Base-by-base conservation (phyloP, 35 echinoderm and acorn worm genomes). In the Nesometra sesokonis region DNA sequence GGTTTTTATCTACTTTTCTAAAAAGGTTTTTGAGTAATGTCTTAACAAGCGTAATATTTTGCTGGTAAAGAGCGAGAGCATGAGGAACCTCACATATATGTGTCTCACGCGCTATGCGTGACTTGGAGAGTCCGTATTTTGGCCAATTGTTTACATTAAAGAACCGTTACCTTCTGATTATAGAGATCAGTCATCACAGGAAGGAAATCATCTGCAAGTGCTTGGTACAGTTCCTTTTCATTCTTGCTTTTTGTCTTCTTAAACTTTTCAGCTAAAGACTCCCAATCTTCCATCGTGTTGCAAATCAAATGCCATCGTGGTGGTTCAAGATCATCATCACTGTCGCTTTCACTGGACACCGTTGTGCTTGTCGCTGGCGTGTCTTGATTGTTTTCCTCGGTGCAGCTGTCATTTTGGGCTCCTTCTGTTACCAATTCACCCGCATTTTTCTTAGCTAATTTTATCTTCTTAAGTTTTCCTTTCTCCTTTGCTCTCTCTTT, bases 251-350 rank as follows among this genome's bases (percentile, higher is more conserved):
- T 94, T 8, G 77, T 91, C 39, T 90, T 90, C 85, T 93, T 94
- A 88, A 99, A 94, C 35, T 83, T 90, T 17, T 94, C 90, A 0
- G 96, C 85, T 31, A 99, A 78, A 0, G 17, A 13, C 17, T 94
- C 77, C 92, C 96, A 99, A 57, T 97, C 94, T 30, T 97, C 94
- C 36, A 90, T 86, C 3, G 94, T 86, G 35, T 97, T 83, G 31
- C 94, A 97, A 8, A 97, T 78, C n/a, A 97, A 40, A 84, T 93
- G 89, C 94, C 94, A 97, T 33, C 91, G 88, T 30, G 91, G 77
- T 35, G 91, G 47, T 46, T 97, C 94, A 32, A 84, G 52, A 21
- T 93, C 89, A 82, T 97, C 94, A 77, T 97, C 94, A 86, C 90
- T 92, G 23, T 88, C 86, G 35, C 82, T 67, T 67, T 67, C 52